Evolutionary conservation across 1,140 invertebrate species (phyloP).

Genomic region (Ceratina calcarata): DNA sequence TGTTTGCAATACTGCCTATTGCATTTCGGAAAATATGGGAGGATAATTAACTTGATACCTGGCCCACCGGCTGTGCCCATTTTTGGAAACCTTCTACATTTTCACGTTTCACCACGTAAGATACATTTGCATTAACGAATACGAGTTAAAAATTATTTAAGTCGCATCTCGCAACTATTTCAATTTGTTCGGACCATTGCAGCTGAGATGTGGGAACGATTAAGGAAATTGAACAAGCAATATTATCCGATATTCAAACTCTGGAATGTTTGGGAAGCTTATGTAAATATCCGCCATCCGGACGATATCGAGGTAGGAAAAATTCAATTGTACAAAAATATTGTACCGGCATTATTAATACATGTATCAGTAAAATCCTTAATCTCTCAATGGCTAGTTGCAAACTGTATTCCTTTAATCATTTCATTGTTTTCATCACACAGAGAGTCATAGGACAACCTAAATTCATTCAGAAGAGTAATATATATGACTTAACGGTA

Average conservation of each 20-base stretch:
- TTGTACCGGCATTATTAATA: neutral
- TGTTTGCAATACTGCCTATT: neutral
- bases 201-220: neutral
- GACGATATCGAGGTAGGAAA: slow-evolving; percentile 64
- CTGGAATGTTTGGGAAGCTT: slow-evolving; percentile 37
- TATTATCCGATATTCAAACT: slow-evolving; percentile 68
- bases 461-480: no score
- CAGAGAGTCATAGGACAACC: no score
- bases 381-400: no score
- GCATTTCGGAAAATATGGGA: slow-evolving; percentile 44
- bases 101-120: slow-evolving; percentile 50
- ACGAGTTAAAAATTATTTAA: neutral
- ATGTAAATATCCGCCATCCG: slow-evolving; percentile 62
- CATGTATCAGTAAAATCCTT: no score
- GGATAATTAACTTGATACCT: slow-evolving; percentile 58
- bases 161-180: neutral
- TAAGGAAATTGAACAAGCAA: slow-evolving; percentile 28
- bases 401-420: no score
- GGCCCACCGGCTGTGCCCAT: slow-evolving; percentile 59
- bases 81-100: slow-evolving; percentile 56
- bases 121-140: neutral
- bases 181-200: neutral
- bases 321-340: neutral
- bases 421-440: no score
- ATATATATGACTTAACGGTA: no score